These are phyloP conservation scores for Elgaria multicarinata DNA, from an alignment of 2,113 vertebrate species.

Conservation along the genomic window DNA sequence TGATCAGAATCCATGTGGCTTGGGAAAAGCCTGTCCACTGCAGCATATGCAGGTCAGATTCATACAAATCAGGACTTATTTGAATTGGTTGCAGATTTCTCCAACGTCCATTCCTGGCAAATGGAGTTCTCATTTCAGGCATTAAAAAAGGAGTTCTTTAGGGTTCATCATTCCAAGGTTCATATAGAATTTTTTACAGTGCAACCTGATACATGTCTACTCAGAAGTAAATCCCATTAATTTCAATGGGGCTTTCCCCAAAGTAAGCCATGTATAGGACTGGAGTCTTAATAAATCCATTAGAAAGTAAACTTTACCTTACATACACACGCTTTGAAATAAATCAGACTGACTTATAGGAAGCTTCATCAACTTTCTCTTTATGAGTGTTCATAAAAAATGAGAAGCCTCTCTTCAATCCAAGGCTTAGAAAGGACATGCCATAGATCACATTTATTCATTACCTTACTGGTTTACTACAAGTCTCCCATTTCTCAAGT, in stretches of 20 bases:
- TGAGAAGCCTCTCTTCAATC: neutral
- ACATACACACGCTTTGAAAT: neutral
- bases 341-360: neutral
- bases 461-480: slow-evolving; percentile 16
- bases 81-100: too few relatives aligned
- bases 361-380: neutral
- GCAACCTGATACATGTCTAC: neutral
- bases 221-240: neutral
- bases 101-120: neutral
- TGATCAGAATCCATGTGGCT: too few relatives aligned
- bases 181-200: neutral
- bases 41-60: too few relatives aligned
- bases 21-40: too few relatives aligned
- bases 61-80: too few relatives aligned
- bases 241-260: neutral
- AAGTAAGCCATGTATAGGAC: neutral
- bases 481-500: neutral
- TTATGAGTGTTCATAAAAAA: slow-evolving; percentile 8
- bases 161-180: neutral
- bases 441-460: slow-evolving; percentile 20
- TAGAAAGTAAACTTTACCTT: neutral
- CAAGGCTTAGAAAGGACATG: neutral
- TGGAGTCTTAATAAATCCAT: neutral
- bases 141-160: neutral
- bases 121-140: neutral